Evolutionary conservation across 2,113 vertebrate genomes (phyloP).

Genomic region (Phalacrocorax pelagicus): DNA sequence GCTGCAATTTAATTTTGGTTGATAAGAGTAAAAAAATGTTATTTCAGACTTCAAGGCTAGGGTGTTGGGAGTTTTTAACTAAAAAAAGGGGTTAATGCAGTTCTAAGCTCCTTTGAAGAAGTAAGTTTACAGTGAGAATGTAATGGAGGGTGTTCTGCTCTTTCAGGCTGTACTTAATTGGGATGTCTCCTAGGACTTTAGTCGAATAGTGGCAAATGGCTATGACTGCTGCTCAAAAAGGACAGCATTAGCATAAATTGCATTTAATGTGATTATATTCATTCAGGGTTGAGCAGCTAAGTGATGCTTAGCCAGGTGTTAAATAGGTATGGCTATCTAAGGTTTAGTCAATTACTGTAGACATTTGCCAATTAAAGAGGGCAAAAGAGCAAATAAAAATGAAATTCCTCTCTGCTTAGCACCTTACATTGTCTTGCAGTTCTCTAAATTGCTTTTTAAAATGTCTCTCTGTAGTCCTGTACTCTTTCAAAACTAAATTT

Average conservation of each 20-base stretch:
- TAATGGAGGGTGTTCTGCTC: neutral
- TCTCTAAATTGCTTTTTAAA: conserved; percentile 3
- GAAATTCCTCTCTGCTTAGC: conserved; percentile 4
- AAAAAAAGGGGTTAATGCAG: neutral
- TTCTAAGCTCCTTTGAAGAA: neutral
- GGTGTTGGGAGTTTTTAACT: neutral
- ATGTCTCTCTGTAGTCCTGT: neutral
- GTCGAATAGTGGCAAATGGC: conserved; percentile 16
- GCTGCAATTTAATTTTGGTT: neutral
- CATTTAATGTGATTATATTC: conserved; percentile 25
- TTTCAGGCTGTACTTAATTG: conserved; percentile 13
- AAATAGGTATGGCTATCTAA: conserved; percentile 42
- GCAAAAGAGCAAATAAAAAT: conserved; percentile 40
- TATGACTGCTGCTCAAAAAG: conserved; percentile 8
- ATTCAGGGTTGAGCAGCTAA: conserved; percentile 45
- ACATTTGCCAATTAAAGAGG: conserved; percentile 26
- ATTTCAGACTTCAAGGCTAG: neutral
- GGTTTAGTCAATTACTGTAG: conserved; percentile 23
- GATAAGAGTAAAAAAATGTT: neutral
- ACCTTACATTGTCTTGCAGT: neutral
- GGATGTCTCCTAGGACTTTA: conserved; percentile 11
- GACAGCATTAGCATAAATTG: conserved; percentile 41
- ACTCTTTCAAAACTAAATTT: neutral
- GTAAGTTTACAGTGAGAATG: neutral
- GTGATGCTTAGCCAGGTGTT: conserved; percentile 58